Evolutionary conservation across 1,140 invertebrate genomes (phyloP).

Genomic region (Zelostemma sp.): DNA sequence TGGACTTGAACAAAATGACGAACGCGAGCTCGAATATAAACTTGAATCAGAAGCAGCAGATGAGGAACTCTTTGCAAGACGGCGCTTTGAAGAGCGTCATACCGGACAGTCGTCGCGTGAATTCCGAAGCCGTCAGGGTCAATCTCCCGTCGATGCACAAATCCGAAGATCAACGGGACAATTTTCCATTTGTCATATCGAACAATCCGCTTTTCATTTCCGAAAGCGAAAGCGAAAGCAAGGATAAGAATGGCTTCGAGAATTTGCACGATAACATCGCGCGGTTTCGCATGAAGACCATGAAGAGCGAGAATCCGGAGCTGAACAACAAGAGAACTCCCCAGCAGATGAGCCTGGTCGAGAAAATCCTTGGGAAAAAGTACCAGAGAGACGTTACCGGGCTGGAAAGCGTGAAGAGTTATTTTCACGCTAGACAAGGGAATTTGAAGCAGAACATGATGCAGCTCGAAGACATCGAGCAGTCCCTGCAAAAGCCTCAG

Average conservation of each 20-base stretch:
- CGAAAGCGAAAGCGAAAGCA: conserved; percentile 54
- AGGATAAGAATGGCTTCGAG: conserved; percentile 59
- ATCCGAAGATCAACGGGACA: conserved; percentile 59
- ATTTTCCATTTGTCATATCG: conserved; percentile 63
- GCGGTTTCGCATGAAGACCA: conserved; percentile 55
- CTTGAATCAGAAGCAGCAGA: conserved; percentile 12
- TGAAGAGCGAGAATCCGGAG: conserved; percentile 55
- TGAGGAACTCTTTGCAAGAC: conserved; percentile 42
- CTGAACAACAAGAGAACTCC: conserved; percentile 41
- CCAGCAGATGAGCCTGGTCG: conserved; percentile 49
- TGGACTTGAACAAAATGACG: conserved; percentile 51
- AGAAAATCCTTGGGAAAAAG: conserved; percentile 61
- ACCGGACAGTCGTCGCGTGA: conserved; percentile 50
- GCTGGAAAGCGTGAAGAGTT: conserved; percentile 65
- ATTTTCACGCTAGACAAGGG: conserved; percentile 61
- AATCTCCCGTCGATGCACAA: conserved; percentile 62
- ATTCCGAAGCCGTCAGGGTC: conserved; percentile 55
- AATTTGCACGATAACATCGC: conserved; percentile 58
- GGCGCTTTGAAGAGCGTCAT: conserved; percentile 41
- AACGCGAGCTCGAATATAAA: conserved; percentile 46
- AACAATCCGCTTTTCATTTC: conserved; percentile 63
- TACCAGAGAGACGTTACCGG: conserved; percentile 62
- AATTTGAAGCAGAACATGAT: conserved; percentile 64
- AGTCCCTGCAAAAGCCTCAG: conserved; percentile 53
- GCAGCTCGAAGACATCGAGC: conserved; percentile 58